These are phyloP conservation scores for Masnerella sp. DNA, from an alignment of 2,888 invertebrate species.

Conservation along the genomic window DNA sequence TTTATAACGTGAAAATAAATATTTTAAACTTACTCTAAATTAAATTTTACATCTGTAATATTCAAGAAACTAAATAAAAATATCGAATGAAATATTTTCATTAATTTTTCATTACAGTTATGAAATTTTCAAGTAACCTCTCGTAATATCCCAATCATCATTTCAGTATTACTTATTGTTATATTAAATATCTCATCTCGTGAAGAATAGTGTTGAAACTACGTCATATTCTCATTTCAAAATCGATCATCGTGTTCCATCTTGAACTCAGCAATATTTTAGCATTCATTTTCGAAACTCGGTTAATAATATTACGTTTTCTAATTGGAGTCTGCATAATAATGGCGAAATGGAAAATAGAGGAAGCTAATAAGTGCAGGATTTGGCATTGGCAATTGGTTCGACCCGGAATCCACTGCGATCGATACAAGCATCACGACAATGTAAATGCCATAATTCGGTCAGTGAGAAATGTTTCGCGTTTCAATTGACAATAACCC, in stretches of 20 bases:
- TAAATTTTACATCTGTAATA: too few species aligned
- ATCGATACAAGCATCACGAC: conserved; percentile 46
- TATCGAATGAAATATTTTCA: too few species aligned
- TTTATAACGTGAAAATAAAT: too few species aligned
- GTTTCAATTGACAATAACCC: conserved; percentile 37
- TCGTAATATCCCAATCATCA: too few species aligned
- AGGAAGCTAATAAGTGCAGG: conserved; percentile 49
- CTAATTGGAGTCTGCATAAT: conserved; percentile 44
- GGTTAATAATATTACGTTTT: conserved; percentile 38
- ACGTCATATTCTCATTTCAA: conserved; percentile 1
- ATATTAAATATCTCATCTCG: not conserved
- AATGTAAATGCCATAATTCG: conserved; percentile 51
- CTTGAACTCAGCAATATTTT: conserved; percentile 18
- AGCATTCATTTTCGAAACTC: conserved; percentile 4
- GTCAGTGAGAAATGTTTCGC: conserved; percentile 49
- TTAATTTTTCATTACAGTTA: too few species aligned
- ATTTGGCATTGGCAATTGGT: conserved; percentile 50
- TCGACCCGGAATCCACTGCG: conserved; percentile 45
- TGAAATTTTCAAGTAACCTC: too few species aligned
- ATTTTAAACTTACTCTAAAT: too few species aligned
- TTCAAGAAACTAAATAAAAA: too few species aligned
- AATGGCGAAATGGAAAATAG: conserved; percentile 50
- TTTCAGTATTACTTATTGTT: too few species aligned
- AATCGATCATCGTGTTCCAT: conserved; percentile 13
- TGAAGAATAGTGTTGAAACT: not conserved